Evolutionary conservation across 2,888 invertebrate species (phyloP), one percentile per base, ranked within the genome.

Genomic region (Elysia crispata): DNA sequence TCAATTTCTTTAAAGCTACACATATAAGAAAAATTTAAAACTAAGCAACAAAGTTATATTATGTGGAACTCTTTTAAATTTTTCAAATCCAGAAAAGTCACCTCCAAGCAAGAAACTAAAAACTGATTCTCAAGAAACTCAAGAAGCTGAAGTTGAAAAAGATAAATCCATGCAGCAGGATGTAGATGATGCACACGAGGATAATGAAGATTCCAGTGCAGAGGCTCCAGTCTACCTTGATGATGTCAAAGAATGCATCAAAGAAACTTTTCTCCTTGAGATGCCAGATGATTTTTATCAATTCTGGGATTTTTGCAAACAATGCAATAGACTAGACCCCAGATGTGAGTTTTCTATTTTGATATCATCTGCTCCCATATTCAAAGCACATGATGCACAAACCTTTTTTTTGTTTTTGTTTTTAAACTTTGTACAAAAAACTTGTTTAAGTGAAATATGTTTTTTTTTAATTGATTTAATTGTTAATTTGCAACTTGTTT

Each of bases 221-320:
- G 82, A 83, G 15, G 64, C 86, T 0, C 87, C 90, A 20, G 85
- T 87, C 91, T 94, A 86, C 74, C 92, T 93, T 31, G 91, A 92
- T 72, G 93, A 94, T 85, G 91, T 92, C 76, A 93, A 92, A 87
- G 90, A 91, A 81, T 94, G 94, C 84, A 95, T 97, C 72, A 94
- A 95, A 86, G 93, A 95, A 77, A 94, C 96, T 85, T 97, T 97
- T 91, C 92, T 97, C 41, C 94, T 96, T 0, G 94, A 96, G 82
- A 97, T 98, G 97, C 97, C 98, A 0, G 91, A 94, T n/a, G 97
- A 98, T 92, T 98, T 98, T 91, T 97, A 95, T 88, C 93, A 94
- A 79, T 96, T 98, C 91, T 97, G 95, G 94, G 94, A 96, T 70
- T 96, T 96, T 87, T 95, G 96, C 82, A 93, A 94, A 88, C 41